A percentile compares a stretch with the other conserved stretches of the same genome.
Evolutionary conservation across 92 coral and sea anemone species (phyloP).

Genomic region (Zoanthus sociatus): DNA sequence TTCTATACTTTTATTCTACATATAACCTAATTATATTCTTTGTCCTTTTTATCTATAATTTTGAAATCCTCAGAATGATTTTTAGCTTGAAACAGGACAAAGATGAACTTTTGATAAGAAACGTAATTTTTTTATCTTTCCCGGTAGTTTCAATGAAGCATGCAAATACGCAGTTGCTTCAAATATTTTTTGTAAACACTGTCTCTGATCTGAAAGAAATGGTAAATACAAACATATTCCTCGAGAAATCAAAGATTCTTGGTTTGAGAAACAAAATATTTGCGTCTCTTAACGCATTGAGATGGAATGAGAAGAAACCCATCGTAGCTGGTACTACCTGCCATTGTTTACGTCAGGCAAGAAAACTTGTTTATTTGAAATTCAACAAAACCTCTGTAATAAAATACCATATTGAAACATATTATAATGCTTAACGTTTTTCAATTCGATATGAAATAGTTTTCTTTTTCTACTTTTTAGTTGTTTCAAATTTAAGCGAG

Average conservation of each 20-base stretch:
- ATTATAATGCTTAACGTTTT: neutral
- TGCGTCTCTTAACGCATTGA: conserved; percentile 31
- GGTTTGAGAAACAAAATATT: conserved; percentile 41
- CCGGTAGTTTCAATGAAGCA: conserved; percentile 25
- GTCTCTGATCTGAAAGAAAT: conserved; percentile 11
- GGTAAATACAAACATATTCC: conserved; percentile 6
- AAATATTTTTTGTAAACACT: neutral
- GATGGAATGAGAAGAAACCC: conserved; percentile 30
- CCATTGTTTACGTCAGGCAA: conserved; percentile 84
- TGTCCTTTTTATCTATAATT: too few relatives aligned
- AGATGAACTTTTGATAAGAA: too few relatives aligned
- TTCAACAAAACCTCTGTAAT: neutral
- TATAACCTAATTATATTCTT: too few relatives aligned
- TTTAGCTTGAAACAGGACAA: neutral
- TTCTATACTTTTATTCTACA: too few relatives aligned
- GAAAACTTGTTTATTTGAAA: conserved; percentile 25
- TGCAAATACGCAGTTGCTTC: conserved; percentile 4
- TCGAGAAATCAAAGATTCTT: conserved; percentile 18
- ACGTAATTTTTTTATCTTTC: neutral
- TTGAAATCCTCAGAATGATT: too few relatives aligned
- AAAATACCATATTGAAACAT: neutral
- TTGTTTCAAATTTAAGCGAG: neutral
- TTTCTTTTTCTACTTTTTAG: neutral
- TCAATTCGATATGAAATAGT: neutral
- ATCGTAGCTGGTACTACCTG: conserved; percentile 75